These are phyloP conservation scores for Zygothrica quintamaculata DNA, from an alignment of 2,888 invertebrate genomes.

Conservation along the genomic window DNA sequence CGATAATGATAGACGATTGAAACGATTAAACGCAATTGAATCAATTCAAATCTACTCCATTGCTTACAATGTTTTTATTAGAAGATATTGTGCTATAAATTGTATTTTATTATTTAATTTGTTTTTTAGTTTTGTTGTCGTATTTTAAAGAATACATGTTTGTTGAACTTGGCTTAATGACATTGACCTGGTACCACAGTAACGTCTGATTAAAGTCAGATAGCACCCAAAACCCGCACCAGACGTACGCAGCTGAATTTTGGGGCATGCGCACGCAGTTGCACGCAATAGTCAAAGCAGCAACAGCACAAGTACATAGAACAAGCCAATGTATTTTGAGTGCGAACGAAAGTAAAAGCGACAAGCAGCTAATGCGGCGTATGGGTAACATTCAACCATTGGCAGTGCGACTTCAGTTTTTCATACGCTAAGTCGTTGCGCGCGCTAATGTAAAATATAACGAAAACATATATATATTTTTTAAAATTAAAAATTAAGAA, in stretches of 20 bases:
- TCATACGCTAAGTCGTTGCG: conserved; percentile 64
- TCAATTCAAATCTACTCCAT: conserved; percentile 11
- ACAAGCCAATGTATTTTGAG: conserved; percentile 23
- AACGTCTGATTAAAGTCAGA: conserved; percentile 22
- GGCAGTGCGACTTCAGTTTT: conserved; percentile 72
- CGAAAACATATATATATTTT: too few species aligned
- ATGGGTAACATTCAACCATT: conserved; percentile 63
- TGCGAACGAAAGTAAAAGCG: conserved; percentile 49
- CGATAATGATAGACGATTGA: conserved; percentile 10
- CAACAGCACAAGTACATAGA: conserved; percentile 70
- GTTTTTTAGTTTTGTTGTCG: too few species aligned
- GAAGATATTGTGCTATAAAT: too few species aligned
- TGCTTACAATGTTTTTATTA: too few species aligned
- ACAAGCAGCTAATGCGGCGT: conserved; percentile 67
- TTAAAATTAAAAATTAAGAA: too few species aligned
- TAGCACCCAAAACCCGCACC: too few species aligned
- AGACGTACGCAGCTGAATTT: conserved; percentile 8
- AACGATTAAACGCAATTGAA: conserved; percentile 17
- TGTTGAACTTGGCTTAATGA: conserved; percentile 30
- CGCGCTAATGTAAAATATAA: conserved; percentile 10
- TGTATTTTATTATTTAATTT: too few species aligned
- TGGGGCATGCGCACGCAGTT: conserved; percentile 36
- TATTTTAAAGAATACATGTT: not conserved
- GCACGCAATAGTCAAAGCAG: conserved; percentile 62
- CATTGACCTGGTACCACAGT: conserved; percentile 45